Evolutionary conservation across 2,888 invertebrate species (phyloP), one percentile per base, ranked within the genome.

Genomic region (Chrysolina americana): DNA sequence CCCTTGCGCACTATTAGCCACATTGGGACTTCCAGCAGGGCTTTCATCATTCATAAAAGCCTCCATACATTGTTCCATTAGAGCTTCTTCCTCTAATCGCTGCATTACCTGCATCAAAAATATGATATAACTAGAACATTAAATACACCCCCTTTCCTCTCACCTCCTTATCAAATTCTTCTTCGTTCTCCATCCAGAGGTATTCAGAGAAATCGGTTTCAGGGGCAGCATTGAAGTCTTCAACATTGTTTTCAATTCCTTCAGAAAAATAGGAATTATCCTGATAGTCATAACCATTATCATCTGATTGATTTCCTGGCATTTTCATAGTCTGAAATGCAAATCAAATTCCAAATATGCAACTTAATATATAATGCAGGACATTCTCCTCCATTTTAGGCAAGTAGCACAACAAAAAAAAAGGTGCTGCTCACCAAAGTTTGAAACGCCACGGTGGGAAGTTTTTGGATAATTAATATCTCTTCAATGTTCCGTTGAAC

Each of bases 181-280:
- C 97, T 84, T 96, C 95, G 83, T 96, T 94, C 86, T 96, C 97
- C 96, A 97, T 97, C 97, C 97, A 97, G 91, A 96, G 91, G 85
- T 96, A 96, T 84, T 97, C 96, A 0, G 95, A 94, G 87, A 96
- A 97, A 88, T 96, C 96, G 72, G 92, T 92, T 65, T 91, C 92
- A 6, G 89, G 89, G 2, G 90, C 88, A 73, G 88, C 85, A 83
- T 88, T 73, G 85, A 89, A 81, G 78, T 89, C 85, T 50, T 89
- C 88, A 23, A 78, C 83, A 79, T 84, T 84, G 74, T 83, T 84
- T 62, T 84, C 85, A 56, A 84, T 79, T 68, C 82, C 82, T 69
- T 85, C 85, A 44, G 82, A 79, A 70, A 85, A 81, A 44, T 84
- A 82, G 68, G 80, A 78, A 71, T 83, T 83, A 36, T 86, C 86